These are phyloP conservation scores for Pogonomyrmex californicus DNA, from an alignment of 1,140 invertebrate genomes.

Conservation along the genomic window DNA sequence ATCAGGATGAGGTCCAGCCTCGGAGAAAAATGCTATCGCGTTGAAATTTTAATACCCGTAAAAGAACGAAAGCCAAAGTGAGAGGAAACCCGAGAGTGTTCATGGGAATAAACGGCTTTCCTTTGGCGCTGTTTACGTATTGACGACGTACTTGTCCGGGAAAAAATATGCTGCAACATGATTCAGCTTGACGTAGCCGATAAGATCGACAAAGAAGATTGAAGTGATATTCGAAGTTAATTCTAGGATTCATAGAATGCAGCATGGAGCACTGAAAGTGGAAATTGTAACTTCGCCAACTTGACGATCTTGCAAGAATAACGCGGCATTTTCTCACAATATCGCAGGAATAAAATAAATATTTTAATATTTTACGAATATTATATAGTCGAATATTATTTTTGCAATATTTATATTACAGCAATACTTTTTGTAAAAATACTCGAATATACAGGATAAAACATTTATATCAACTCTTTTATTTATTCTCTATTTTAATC, in stretches of 20 bases:
- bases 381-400: too few relatives aligned
- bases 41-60: slow-evolving; percentile 6
- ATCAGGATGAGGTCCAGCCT: background rate
- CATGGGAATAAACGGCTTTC: background rate
- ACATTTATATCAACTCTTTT: background rate
- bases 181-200: background rate
- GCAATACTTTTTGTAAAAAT: background rate
- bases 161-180: slow-evolving; percentile 19
- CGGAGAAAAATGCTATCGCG: background rate
- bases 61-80: slow-evolving; percentile 31
- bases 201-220: slow-evolving; percentile 21
- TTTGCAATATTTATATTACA: too few relatives aligned
- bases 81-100: background rate
- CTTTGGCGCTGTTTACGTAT: slow-evolving; percentile 6
- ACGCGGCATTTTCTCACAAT: too few relatives aligned
- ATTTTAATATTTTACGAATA: background rate
- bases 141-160: background rate
- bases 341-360: background rate
- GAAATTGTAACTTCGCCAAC: slow-evolving; percentile 14
- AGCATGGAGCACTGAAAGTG: background rate
- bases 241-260: background rate
- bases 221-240: slow-evolving; percentile 31
- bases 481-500: slow-evolving; percentile 19
- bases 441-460: background rate
- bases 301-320: background rate